phyloP scores from a whole-genome alignment of 1,140 invertebrate species.

The Zaprionus ornatus region DNA sequence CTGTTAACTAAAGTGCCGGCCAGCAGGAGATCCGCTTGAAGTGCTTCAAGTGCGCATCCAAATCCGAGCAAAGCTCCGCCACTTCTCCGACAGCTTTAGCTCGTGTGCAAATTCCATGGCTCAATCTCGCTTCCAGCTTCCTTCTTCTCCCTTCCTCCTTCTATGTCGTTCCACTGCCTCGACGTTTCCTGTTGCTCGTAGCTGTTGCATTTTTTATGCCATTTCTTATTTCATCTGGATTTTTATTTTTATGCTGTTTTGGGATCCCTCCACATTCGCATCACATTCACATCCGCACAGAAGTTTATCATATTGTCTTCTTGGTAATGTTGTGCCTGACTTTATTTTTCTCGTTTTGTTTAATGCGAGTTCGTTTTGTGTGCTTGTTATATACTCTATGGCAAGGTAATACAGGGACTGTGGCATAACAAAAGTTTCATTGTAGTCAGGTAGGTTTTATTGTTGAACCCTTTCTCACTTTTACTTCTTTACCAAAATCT shows the following conservation, averaged over 20 bases:
- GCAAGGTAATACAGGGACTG: not conserved
- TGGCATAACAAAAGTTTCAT: not conserved
- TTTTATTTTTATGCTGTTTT: slow-evolving; percentile 72
- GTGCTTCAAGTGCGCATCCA: slow-evolving; percentile 2
- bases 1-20: slow-evolving; percentile 41
- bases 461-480: not conserved
- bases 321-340: slow-evolving; percentile 15
- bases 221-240: slow-evolving; percentile 47
- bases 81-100: not conserved
- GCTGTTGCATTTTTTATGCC: slow-evolving; percentile 79
- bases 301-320: slow-evolving; percentile 71
- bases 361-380: slow-evolving; percentile 28
- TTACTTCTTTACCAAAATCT: not conserved
- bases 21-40: slow-evolving; percentile 29
- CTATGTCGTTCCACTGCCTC: not conserved
- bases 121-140: slow-evolving; percentile 25
- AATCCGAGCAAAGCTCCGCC: slow-evolving; percentile 15
- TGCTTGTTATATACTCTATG: slow-evolving; percentile 19
- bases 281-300: slow-evolving; percentile 19
- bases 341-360: slow-evolving; percentile 11
- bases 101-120: slow-evolving; percentile 38
- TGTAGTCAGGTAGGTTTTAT: not conserved
- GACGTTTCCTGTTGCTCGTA: slow-evolving; percentile 60
- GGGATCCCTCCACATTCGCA: slow-evolving; percentile 3
- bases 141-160: not conserved